Evolutionary conservation across 2,888 invertebrate genomes (phyloP).

Genomic region (Agonopterix heracliana): DNA sequence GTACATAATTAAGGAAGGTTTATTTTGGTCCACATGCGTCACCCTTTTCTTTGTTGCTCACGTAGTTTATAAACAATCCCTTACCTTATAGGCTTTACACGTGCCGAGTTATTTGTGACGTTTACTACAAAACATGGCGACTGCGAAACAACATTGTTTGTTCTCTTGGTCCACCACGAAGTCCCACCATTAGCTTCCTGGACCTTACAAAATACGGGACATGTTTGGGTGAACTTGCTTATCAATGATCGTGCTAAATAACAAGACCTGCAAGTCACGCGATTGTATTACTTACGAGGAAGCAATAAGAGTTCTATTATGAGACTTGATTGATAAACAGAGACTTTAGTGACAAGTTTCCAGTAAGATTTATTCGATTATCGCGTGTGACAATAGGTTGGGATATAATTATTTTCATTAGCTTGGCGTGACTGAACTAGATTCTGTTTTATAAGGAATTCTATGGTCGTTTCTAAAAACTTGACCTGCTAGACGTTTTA

Average conservation of each 20-base stretch:
- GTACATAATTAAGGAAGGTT: too few species aligned
- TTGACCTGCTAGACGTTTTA: slow-evolving; percentile 26
- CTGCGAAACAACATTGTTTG: slow-evolving; percentile 26
- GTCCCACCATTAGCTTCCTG: too few species aligned
- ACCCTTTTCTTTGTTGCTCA: background rate
- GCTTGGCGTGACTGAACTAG: slow-evolving; percentile 35
- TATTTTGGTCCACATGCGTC: too few species aligned
- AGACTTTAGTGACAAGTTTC: too few species aligned
- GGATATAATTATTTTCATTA: slow-evolving; percentile 35
- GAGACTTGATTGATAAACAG: too few species aligned
- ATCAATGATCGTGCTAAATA: too few species aligned
- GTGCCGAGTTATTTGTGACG: slow-evolving; percentile 36
- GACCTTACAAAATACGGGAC: too few species aligned
- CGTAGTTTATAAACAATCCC: background rate
- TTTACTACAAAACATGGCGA: slow-evolving; percentile 18
- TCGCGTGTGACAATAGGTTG: background rate
- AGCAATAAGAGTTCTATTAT: too few species aligned
- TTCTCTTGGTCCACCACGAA: background rate
- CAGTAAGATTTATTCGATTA: background rate
- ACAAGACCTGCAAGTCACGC: too few species aligned
- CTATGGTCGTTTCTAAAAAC: slow-evolving; percentile 45
- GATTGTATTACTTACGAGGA: too few species aligned
- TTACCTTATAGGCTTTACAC: slow-evolving; percentile 30
- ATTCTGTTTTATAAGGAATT: slow-evolving; percentile 35
- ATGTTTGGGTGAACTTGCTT: too few species aligned